Evolutionary conservation across 1,140 invertebrate genomes (phyloP).

Genomic region (Pseudomyrmex sp.): DNA sequence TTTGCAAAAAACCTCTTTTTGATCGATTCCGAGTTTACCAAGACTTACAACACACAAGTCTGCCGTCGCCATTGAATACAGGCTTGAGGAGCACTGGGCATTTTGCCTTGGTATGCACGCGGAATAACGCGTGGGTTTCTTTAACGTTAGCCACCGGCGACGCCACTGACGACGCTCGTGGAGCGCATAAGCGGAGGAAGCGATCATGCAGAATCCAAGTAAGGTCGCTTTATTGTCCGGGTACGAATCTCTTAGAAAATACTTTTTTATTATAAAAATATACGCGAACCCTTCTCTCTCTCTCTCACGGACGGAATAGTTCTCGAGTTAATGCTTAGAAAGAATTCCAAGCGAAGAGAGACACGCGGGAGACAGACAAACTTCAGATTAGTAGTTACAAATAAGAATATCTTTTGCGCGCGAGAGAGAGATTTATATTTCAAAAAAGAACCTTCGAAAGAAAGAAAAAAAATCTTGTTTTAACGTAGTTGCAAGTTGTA

Average conservation of each 20-base stretch:
- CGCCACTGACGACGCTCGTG: slow-evolving; percentile 15
- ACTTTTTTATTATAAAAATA: slow-evolving; percentile 24
- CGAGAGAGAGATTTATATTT: not conserved
- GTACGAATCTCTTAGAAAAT: slow-evolving; percentile 19
- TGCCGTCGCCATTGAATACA: not conserved
- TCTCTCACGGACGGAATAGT: not conserved
- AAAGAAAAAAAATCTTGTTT: not conserved
- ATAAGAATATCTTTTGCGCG: not conserved
- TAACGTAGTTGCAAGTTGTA: not conserved
- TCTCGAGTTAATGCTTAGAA: slow-evolving; percentile 6
- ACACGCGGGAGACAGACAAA: too few relatives aligned
- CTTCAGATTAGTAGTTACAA: not conserved
- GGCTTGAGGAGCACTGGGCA: slow-evolving; percentile 44
- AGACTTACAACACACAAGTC: not conserved
- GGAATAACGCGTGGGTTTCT: slow-evolving; percentile 71
- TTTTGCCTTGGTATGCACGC: slow-evolving; percentile 62
- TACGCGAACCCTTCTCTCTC: too few relatives aligned
- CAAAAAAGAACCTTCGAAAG: not conserved
- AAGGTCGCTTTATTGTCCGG: slow-evolving; percentile 23
- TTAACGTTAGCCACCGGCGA: slow-evolving; percentile 64
- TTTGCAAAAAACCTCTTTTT: not conserved
- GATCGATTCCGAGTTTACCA: not conserved
- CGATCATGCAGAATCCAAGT: not conserved
- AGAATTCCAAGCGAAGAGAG: not conserved
- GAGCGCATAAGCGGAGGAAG: slow-evolving; percentile 52